Conservation (phyloP, 2,113 vertebrate species). For the Porphyrio hochstetteri region DNA sequence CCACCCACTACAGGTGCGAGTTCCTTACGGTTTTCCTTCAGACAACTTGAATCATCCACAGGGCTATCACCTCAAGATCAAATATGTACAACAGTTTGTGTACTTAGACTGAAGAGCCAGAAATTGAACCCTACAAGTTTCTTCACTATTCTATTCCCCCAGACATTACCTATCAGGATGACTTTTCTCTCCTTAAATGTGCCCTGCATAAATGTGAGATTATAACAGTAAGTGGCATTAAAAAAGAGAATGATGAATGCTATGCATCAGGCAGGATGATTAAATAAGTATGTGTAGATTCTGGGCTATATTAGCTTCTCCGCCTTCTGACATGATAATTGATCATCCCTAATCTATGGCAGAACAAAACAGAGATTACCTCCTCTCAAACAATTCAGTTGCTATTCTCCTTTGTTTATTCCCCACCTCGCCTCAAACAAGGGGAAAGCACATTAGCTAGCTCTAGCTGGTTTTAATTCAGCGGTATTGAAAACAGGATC, state of each 20-base stretch:
- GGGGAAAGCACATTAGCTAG: slow-evolving; percentile 13
- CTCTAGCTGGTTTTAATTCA: slow-evolving; percentile 26
- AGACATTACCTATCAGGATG: background rate
- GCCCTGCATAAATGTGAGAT: background rate
- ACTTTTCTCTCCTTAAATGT: slow-evolving; percentile 23
- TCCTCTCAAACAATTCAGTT: background rate
- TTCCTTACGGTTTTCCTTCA: background rate
- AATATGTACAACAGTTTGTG: background rate
- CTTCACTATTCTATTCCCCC: background rate
- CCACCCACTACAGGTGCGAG: background rate
- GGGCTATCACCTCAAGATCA: background rate
- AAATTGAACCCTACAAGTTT: background rate
- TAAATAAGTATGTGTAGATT: slow-evolving; percentile 26
- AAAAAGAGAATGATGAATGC: slow-evolving; percentile 23
- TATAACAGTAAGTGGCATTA: slow-evolving; percentile 27
- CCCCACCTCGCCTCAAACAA: background rate
- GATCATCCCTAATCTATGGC: background rate
- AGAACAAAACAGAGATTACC: slow-evolving; percentile 24
- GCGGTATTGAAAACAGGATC: background rate
- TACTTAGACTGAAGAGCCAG: background rate
- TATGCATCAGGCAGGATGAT: slow-evolving; percentile 14
- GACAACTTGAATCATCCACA: background rate
- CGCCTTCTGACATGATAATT: slow-evolving; percentile 4
- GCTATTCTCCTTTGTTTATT: background rate
- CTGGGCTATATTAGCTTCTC: background rate